These are phyloP conservation scores for Xestoiulus laeticollis DNA, from an alignment of 2,888 invertebrate genomes.

Conservation along the genomic window DNA sequence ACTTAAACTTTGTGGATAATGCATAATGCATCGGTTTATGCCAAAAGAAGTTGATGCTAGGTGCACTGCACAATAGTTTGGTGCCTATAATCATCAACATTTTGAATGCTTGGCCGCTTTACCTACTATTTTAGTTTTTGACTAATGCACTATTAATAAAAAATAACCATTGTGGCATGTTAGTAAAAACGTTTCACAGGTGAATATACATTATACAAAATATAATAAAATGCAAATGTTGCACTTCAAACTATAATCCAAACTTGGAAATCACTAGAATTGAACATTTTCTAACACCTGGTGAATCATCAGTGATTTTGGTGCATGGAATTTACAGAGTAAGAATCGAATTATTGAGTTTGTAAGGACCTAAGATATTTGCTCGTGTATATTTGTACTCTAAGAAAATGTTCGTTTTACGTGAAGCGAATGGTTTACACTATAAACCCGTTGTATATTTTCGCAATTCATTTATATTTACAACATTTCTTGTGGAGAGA, in stretches of 20 bases:
- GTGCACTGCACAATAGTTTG: neutral
- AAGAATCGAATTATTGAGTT: neutral
- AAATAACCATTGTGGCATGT: neutral
- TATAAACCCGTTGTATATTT: neutral
- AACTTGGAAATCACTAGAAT: too few species aligned
- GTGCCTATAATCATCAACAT: neutral
- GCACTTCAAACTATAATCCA: too few species aligned
- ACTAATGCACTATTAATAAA: neutral
- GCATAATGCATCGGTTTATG: neutral
- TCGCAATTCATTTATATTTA: conserved; percentile 33
- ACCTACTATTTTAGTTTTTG: neutral
- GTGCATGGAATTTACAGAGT: too few species aligned
- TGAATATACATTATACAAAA: neutral
- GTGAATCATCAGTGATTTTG: too few species aligned
- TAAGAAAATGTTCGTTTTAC: conserved; percentile 36
- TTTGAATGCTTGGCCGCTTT: neutral
- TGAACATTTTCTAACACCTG: too few species aligned
- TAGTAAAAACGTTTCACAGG: neutral
- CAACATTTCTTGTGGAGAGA: conserved; percentile 25
- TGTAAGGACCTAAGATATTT: neutral
- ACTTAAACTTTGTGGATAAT: neutral
- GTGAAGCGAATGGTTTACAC: neutral
- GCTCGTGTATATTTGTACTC: neutral
- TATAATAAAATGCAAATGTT: neutral
- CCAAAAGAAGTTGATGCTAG: neutral